These are phyloP conservation scores for Leucosticte australis DNA, from an alignment of 2,113 vertebrate genomes.

Conservation along the genomic window DNA sequence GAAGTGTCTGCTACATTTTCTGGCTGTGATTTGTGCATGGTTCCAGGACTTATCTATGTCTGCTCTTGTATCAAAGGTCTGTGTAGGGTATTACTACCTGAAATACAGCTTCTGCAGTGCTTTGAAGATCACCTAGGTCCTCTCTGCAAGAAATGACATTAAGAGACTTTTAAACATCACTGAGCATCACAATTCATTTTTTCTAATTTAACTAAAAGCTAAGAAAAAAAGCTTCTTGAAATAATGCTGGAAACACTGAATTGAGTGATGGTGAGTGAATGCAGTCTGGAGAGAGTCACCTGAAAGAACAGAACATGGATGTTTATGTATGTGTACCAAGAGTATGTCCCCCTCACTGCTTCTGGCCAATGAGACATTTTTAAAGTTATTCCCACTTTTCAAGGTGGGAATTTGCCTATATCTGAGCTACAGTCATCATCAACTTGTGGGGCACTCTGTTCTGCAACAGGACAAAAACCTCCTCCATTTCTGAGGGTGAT, in stretches of 20 bases:
- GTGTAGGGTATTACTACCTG: background rate
- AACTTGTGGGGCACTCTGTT: background rate
- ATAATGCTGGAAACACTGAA: background rate
- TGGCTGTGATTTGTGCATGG: background rate
- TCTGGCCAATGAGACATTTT: background rate
- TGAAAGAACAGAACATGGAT: background rate
- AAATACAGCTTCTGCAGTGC: background rate
- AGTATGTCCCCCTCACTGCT: background rate
- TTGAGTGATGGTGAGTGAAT: background rate
- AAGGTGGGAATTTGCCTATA: background rate
- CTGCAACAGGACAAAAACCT: background rate
- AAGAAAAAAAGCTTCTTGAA: background rate
- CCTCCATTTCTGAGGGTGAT: background rate
- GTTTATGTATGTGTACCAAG: background rate
- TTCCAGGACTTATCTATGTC: background rate
- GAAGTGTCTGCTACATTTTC: background rate
- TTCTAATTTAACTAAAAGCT: background rate
- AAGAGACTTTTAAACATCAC: background rate
- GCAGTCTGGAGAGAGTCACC: background rate
- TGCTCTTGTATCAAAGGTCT: background rate
- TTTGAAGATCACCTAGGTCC: background rate
- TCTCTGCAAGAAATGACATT: background rate
- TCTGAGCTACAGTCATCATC: background rate
- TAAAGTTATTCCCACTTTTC: background rate
- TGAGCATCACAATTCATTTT: background rate